Evolutionary conservation across 2,113 vertebrate species (phyloP), one percentile per base, ranked within the genome.

Genomic region (Mustela lutreola): DNA sequence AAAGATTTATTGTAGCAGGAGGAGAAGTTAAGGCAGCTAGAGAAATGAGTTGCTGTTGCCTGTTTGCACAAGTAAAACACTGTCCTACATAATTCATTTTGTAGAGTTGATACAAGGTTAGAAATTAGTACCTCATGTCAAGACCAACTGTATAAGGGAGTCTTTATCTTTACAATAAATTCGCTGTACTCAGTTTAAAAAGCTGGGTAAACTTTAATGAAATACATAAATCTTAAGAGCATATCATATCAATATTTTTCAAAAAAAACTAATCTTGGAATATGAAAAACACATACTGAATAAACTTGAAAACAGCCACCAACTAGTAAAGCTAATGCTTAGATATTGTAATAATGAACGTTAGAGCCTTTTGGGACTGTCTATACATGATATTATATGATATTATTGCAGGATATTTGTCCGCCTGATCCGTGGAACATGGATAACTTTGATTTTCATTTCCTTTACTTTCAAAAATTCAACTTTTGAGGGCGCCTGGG

Each of bases 31-130:
- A 97, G 22, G 3, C 78, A 80, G 67, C n/a, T 2, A 2, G 12
- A 91, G 15, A 98, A 82, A 91, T 94, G 53, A 97, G 45, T n/a
- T 96, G 62, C 0, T 89, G 36, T 56, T 50, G 19, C 50, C 45
- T 92, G 1, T 97, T 95, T 78, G 89, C 91, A 26, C 95, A 97
- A 92, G 39, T 84, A 67, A 97, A 96, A 90, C 42, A 79, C n/a
- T 81, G 89, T 67, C 16, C 36, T 91, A 15, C 33, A 96, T 28
- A 91, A 97, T 97, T 81, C 0, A 75, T 96, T 96, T 83, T 75
- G 65, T 83, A 89, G 22, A 36, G 28, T 18, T 92, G 86, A 92
- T 53, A 93, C 42, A 31, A 36, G 42, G 33, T 65, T 95, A 97
- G 83, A 92, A 91, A 97, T 96, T 96, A 95, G 75, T 92, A 95